A percentile compares a stretch with the other conserved stretches of the same genome.
phyloP scores from a whole-genome alignment of 2,113 vertebrate genomes.

The Beaufortia kweichowensis region DNA sequence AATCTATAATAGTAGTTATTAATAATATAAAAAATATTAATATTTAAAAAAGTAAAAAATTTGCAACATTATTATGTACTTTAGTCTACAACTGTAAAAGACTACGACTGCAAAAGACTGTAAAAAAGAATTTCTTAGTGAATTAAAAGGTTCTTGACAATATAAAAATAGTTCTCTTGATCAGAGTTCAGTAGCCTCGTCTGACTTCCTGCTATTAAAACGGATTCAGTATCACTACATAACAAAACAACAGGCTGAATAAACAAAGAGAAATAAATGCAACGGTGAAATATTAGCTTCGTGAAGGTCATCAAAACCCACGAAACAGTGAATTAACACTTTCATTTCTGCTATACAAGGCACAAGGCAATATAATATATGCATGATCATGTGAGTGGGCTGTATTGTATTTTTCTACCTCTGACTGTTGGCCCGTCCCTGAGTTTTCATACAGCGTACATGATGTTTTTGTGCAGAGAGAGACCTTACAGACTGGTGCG shows the following conservation, averaged over 20 bases:
- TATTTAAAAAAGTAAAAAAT: no score
- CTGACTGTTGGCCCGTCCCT: constrained; percentile 28
- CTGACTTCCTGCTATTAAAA: not conserved
- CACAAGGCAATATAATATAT: constrained; percentile 35
- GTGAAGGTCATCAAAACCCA: constrained; percentile 24
- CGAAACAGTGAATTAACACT: constrained; percentile 49
- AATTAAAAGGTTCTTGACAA: not conserved
- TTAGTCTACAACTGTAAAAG: not conserved
- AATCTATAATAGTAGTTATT: not conserved
- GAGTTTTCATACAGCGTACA: constrained; percentile 47
- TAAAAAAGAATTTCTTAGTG: not conserved
- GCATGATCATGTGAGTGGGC: constrained; percentile 43
- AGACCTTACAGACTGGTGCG: constrained; percentile 64
- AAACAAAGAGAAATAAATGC: constrained; percentile 27
- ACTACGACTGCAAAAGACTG: not conserved
- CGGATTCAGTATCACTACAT: not conserved
- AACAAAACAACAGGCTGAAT: constrained; percentile 1
- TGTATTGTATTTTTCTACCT: constrained; percentile 35
- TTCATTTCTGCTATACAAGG: constrained; percentile 32
- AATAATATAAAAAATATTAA: not conserved
- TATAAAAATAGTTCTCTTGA: constrained; percentile 13
- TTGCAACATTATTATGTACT: no score
- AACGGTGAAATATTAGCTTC: constrained; percentile 21
- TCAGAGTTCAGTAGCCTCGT: not conserved
- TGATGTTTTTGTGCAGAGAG: constrained; percentile 55